Evolutionary conservation across 2,113 vertebrate genomes (phyloP).

Genomic region (Erinaceus europaeus): DNA sequence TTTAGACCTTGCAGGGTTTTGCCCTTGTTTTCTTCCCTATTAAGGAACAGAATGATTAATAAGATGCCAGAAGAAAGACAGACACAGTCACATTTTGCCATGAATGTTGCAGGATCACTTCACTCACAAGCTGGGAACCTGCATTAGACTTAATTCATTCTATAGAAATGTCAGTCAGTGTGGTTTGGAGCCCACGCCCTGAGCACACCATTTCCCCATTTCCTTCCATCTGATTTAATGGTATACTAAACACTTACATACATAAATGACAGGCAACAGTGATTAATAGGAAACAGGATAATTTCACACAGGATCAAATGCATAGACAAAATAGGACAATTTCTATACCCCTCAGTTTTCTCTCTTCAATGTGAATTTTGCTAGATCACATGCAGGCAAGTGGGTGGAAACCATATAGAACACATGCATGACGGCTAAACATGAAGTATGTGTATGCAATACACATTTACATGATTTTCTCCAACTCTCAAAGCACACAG

Average conservation of each 20-base stretch:
- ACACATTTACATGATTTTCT: slow-evolving; percentile 26
- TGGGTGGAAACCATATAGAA: slow-evolving; percentile 12
- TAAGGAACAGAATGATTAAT: slow-evolving; percentile 47
- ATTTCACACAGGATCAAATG: background rate
- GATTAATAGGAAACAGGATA: background rate
- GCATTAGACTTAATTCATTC: slow-evolving; percentile 76
- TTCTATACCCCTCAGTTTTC: background rate
- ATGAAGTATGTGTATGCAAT: background rate
- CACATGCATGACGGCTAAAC: background rate
- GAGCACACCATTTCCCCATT: slow-evolving; percentile 65
- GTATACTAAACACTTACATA: slow-evolving; percentile 64
- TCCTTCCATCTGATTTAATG: slow-evolving; percentile 71
- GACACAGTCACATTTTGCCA: slow-evolving; percentile 45
- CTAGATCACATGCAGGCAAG: slow-evolving; percentile 19
- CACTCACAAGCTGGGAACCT: slow-evolving; percentile 79
- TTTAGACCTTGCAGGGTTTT: slow-evolving; percentile 80
- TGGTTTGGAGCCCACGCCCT: slow-evolving; percentile 73
- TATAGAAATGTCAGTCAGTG: slow-evolving; percentile 63
- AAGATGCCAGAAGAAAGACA: slow-evolving; percentile 39
- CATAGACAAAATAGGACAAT: background rate
- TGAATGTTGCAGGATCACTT: slow-evolving; percentile 74
- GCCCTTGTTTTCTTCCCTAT: slow-evolving; percentile 62
- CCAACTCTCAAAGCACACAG: background rate
- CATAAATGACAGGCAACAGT: background rate
- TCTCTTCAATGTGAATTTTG: slow-evolving; percentile 29